phyloP scores from a whole-genome alignment of 1,140 invertebrate species.

The Streblospio benedicti region DNA sequence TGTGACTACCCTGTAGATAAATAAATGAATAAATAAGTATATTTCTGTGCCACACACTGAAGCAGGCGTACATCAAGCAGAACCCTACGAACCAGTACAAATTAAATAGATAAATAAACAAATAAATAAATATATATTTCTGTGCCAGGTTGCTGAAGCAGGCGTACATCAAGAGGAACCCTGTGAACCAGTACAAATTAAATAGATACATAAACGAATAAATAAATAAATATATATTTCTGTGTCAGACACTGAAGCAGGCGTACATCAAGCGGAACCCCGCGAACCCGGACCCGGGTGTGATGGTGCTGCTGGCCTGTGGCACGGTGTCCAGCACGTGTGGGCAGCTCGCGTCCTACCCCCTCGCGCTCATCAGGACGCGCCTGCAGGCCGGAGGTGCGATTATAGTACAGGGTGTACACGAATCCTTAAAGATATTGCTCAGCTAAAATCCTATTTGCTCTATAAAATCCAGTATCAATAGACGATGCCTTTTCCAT shows the following conservation, averaged over 20 bases:
- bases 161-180: slow-evolving; percentile 10
- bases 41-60: slow-evolving; percentile 17
- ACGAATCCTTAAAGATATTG: not conserved
- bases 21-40: too few relatives aligned
- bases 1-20: too few relatives aligned
- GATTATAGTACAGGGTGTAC: not conserved
- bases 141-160: slow-evolving; percentile 13
- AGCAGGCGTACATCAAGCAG: slow-evolving; percentile 8
- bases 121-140: too few relatives aligned
- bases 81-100: slow-evolving; percentile 42
- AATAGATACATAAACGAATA: too few relatives aligned
- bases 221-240: too few relatives aligned
- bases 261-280: slow-evolving; percentile 10
- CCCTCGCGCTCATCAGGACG: slow-evolving; percentile 88
- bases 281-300: slow-evolving; percentile 50
- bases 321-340: slow-evolving; percentile 87
- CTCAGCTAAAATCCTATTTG: not conserved
- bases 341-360: slow-evolving; percentile 94
- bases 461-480: too few relatives aligned
- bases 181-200: slow-evolving; percentile 46
- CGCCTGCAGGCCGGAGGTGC: slow-evolving; percentile 69
- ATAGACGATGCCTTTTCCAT: too few relatives aligned
- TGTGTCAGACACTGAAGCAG: slow-evolving; percentile 14
- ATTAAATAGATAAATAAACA: too few relatives aligned
- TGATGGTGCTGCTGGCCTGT: slow-evolving; percentile 69